Conservation (phyloP, 2,797 vertebrate genomes). For the Oreochromis mossambicus region DNA sequence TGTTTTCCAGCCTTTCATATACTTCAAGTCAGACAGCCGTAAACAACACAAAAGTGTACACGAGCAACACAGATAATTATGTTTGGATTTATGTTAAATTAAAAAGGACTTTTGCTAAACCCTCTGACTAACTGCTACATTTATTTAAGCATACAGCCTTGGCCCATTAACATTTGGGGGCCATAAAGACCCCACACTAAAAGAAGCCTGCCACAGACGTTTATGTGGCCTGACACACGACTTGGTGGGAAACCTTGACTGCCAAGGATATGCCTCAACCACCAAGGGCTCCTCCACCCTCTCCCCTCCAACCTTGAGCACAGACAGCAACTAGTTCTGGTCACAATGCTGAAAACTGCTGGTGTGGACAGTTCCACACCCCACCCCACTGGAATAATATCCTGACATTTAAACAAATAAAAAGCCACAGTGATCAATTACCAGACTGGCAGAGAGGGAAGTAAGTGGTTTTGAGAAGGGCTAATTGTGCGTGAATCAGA, state of each 20-base stretch:
- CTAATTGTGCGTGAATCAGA: conserved; percentile 66
- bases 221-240: conserved; percentile 40
- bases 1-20: background rate
- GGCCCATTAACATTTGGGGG: conserved; percentile 39
- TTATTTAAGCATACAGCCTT: conserved; percentile 7
- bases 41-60: rapidly evolving
- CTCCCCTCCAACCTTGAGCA: conserved; percentile 19
- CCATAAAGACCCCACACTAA: conserved; percentile 53
- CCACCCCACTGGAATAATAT: conserved; percentile 5
- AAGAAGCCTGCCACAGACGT: conserved; percentile 50
- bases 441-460: conserved; percentile 34
- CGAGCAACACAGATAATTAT: background rate
- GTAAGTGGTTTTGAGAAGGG: conserved; percentile 37
- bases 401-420: conserved; percentile 35
- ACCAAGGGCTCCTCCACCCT: background rate
- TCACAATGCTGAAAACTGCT: conserved; percentile 46
- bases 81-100: background rate
- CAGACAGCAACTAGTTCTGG: conserved; percentile 24
- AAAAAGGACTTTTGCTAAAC: background rate
- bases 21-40: background rate
- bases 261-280: conserved; percentile 34
- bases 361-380: conserved; percentile 44
- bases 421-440: conserved; percentile 57
- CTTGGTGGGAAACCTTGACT: conserved; percentile 35
- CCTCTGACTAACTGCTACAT: background rate